Conservation (phyloP, 2,113 vertebrate genomes). For the Donacobius atricapilla region DNA sequence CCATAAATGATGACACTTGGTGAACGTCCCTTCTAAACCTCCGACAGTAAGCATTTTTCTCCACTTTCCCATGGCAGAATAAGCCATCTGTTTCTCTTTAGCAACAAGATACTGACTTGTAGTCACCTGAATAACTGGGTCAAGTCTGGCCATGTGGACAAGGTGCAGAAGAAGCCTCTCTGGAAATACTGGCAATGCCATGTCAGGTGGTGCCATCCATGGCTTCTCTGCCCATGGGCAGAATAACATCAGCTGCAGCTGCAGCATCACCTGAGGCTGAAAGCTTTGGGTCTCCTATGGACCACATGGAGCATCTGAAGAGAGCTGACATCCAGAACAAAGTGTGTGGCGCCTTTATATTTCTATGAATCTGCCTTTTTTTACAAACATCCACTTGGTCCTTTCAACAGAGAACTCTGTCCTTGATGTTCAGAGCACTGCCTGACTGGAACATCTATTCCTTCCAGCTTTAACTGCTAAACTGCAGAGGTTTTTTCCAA, state of each 20-base stretch:
- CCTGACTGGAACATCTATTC: not conserved
- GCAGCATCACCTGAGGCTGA: not conserved
- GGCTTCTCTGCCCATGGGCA: not conserved
- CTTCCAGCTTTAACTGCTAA: not conserved
- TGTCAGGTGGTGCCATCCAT: not conserved
- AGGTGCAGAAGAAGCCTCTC: not conserved
- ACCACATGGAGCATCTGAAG: not conserved
- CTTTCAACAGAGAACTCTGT: not conserved
- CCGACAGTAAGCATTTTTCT: not conserved
- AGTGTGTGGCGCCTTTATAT: not conserved
- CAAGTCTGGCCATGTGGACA: not conserved
- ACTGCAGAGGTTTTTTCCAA: not conserved
- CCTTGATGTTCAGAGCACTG: not conserved
- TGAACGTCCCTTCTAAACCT: not conserved
- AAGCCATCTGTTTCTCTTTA: not conserved
- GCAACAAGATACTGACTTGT: not conserved
- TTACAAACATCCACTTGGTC: not conserved
- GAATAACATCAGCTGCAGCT: not conserved
- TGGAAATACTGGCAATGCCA: not conserved
- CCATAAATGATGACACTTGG: fast-evolving
- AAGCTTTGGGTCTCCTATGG: not conserved
- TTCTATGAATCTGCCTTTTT: not conserved
- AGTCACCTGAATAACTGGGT: not conserved
- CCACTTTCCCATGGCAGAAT: not conserved
- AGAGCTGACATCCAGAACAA: not conserved